phyloP scores from a whole-genome alignment of 2,113 vertebrate genomes.

The Carassius carassius region DNA sequence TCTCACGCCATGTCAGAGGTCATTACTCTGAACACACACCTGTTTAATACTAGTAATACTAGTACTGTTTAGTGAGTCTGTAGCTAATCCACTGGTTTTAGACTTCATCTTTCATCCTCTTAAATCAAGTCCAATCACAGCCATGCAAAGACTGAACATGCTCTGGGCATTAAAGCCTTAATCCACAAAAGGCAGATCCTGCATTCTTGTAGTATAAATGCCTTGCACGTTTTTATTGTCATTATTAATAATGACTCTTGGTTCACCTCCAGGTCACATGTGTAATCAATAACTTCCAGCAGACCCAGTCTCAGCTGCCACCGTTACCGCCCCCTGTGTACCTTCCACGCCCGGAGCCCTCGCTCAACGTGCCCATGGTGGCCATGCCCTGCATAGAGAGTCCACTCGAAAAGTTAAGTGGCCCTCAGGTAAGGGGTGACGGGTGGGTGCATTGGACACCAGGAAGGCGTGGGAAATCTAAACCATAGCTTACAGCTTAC shows the following conservation, averaged over 20 bases:
- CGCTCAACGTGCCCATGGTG: constrained; percentile 73
- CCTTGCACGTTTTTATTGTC: not conserved
- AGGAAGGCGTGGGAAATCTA: constrained; percentile 5
- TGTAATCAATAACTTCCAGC: constrained; percentile 79
- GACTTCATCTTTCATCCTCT: constrained; percentile 27
- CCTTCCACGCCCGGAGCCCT: constrained; percentile 64
- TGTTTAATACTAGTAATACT: constrained; percentile 12
- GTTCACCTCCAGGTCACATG: constrained; percentile 71
- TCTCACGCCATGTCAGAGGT: constrained; percentile 4
- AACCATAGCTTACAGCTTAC: not conserved
- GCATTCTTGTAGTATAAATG: not conserved
- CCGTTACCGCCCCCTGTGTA: constrained; percentile 34
- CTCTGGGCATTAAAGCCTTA: not conserved
- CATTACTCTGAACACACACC: not conserved
- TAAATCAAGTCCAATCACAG: constrained; percentile 24
- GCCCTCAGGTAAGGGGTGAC: constrained; percentile 85
- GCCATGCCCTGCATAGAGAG: constrained; percentile 79
- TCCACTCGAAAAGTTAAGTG: constrained; percentile 93
- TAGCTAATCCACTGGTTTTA: constrained; percentile 18
- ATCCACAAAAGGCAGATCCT: constrained; percentile 4
- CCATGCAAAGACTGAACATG: constrained; percentile 5
- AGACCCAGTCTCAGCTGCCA: constrained; percentile 55
- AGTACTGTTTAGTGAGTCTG: constrained; percentile 1
- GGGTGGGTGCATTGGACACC: not conserved
- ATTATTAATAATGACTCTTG: not conserved